Conservation (phyloP, 1,140 invertebrate genomes). For the Drosophila lowei region DNA sequence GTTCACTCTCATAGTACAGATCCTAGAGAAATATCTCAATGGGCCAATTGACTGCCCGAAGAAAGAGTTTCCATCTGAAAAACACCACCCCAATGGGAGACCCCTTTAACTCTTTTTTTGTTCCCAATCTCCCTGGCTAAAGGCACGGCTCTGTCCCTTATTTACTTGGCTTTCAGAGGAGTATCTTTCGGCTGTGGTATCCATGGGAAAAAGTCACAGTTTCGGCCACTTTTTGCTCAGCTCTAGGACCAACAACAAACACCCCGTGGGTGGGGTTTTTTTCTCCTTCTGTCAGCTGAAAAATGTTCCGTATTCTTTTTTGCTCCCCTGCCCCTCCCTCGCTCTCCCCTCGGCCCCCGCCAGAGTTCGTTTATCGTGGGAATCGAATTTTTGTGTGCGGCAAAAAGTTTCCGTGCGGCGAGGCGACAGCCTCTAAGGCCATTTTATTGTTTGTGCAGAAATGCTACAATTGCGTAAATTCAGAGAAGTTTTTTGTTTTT, state of each 20-base stretch:
- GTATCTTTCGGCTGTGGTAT: neutral
- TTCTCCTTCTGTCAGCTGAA: slow-evolving; percentile 35
- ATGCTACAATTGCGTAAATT: slow-evolving; percentile 73
- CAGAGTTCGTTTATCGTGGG: slow-evolving; percentile 55
- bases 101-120: too few species aligned
- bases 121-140: too few species aligned
- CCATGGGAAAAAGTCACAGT: slow-evolving; percentile 11
- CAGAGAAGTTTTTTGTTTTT: slow-evolving; percentile 67
- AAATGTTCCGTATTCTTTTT: slow-evolving; percentile 15
- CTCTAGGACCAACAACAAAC: slow-evolving; percentile 21
- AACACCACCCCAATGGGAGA: too few species aligned
- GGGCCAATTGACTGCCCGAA: too few species aligned
- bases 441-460: slow-evolving; percentile 68
- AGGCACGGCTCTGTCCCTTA: too few species aligned
- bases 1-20: too few species aligned
- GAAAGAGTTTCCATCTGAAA: too few species aligned
- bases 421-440: slow-evolving; percentile 60
- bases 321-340: slow-evolving; percentile 1
- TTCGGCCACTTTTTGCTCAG: slow-evolving; percentile 31
- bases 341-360: neutral
- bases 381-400: slow-evolving; percentile 66
- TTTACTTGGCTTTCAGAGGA: too few species aligned
- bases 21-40: too few species aligned
- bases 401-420: slow-evolving; percentile 56
- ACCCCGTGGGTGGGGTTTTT: slow-evolving; percentile 13